Percentiles rank a stretch among this genome's conserved stretches.
These are phyloP conservation scores for Mastomys coucha DNA, from an alignment of 2,113 vertebrate genomes.

Conservation along the genomic window DNA sequence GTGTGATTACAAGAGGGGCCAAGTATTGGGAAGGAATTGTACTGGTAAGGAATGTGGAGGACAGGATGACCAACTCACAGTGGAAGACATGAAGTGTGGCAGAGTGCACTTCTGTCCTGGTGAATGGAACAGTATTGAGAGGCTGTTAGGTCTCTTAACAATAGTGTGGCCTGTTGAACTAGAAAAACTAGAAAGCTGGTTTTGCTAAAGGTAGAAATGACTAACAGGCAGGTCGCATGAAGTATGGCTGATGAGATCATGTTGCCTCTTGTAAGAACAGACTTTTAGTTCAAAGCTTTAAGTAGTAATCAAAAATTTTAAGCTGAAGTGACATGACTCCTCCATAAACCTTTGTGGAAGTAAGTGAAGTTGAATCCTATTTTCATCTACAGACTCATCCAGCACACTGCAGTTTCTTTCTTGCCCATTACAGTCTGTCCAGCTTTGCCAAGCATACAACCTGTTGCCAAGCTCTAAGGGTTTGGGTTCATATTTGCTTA, in stretches of 20 bases:
- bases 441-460: not conserved
- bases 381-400: slow-evolving; percentile 11
- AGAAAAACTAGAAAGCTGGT: slow-evolving; percentile 41
- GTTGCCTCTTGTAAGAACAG: not conserved
- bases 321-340: not conserved
- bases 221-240: slow-evolving; percentile 42
- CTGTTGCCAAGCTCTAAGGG: not conserved
- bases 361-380: slow-evolving; percentile 18
- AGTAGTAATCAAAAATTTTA: slow-evolving; percentile 20
- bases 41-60: not conserved
- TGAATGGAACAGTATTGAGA: not conserved
- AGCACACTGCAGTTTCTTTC: not conserved
- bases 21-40: not conserved
- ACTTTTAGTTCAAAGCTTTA: slow-evolving; percentile 54
- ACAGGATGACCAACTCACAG: not conserved
- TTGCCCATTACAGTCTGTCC: not conserved
- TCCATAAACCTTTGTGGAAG: slow-evolving; percentile 12
- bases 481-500: not conserved
- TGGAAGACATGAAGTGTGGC: not conserved
- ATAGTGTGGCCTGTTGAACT: not conserved
- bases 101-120: not conserved
- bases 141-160: not conserved
- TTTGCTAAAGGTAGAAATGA: slow-evolving; percentile 44
- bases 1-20: not conserved
- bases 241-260: slow-evolving; percentile 39